phyloP scores from a whole-genome alignment of 2,113 vertebrate species.

The Semicossyphus pulcher region DNA sequence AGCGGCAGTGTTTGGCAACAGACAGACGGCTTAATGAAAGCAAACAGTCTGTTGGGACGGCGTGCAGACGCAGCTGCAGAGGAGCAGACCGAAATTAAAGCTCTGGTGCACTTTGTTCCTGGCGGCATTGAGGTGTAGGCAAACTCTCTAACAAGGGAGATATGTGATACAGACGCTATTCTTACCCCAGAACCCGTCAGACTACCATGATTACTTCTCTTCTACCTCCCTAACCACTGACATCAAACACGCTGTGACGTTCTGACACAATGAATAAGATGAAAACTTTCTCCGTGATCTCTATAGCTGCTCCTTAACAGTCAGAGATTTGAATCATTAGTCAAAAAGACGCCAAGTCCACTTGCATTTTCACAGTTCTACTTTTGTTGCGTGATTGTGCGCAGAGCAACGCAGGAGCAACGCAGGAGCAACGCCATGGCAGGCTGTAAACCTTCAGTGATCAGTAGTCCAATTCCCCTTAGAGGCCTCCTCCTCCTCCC shows the following conservation, averaged over 20 bases:
- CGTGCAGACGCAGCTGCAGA: conserved; percentile 7
- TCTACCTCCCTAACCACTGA: no score
- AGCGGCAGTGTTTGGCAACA: conserved; percentile 11
- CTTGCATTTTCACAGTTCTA: no score
- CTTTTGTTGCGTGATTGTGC: no score
- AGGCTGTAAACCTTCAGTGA: no score
- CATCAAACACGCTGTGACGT: no score
- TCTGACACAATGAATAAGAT: no score
- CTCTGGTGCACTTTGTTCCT: not conserved
- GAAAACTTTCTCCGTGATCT: no score
- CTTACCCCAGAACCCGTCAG: not conserved
- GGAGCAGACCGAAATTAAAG: not conserved
- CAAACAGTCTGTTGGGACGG: not conserved
- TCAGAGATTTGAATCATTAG: not conserved
- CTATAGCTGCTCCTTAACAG: not conserved
- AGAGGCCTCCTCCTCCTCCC: no score
- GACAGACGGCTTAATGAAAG: conserved; percentile 1
- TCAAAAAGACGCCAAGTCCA: not conserved
- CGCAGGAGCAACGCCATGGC: no score
- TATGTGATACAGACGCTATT: not conserved
- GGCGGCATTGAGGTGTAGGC: not conserved
- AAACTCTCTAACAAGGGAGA: not conserved
- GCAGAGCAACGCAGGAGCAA: no score
- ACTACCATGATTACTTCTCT: not conserved
- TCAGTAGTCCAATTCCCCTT: no score